These are phyloP conservation scores for Achlya flavicornis DNA, from an alignment of 2,888 invertebrate genomes.

Conservation along the genomic window DNA sequence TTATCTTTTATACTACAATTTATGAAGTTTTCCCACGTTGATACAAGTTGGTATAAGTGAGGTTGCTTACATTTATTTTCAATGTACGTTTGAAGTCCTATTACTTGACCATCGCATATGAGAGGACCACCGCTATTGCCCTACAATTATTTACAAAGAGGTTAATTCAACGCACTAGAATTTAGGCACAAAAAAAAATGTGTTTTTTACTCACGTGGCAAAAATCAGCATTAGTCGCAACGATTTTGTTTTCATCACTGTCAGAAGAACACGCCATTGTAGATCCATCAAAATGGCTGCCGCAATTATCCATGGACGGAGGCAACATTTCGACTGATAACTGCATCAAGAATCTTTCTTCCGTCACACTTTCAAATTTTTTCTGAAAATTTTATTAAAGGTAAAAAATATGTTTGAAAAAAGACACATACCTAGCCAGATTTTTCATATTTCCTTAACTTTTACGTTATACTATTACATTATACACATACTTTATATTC, in stretches of 20 bases:
- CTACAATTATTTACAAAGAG: slow-evolving; percentile 40
- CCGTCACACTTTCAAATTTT: slow-evolving; percentile 42
- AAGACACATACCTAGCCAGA: neutral
- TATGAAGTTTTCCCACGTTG: slow-evolving; percentile 64
- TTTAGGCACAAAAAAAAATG: slow-evolving; percentile 2
- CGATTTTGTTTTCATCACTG: slow-evolving; percentile 48
- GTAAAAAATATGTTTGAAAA: slow-evolving; percentile 12
- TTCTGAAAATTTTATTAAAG: slow-evolving; percentile 32
- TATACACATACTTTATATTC: too few relatives aligned
- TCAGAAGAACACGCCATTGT: slow-evolving; percentile 64
- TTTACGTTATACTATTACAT: too few relatives aligned
- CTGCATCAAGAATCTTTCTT: slow-evolving; percentile 54
- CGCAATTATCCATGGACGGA: slow-evolving; percentile 51
- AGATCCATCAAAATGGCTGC: slow-evolving; percentile 48
- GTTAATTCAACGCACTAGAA: neutral
- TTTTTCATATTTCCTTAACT: too few relatives aligned
- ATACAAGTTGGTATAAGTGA: slow-evolving; percentile 64
- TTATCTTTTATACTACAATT: slow-evolving; percentile 61
- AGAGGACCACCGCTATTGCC: slow-evolving; percentile 75
- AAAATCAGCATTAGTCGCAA: slow-evolving; percentile 45
- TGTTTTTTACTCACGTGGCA: slow-evolving; percentile 52
- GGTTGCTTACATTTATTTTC: slow-evolving; percentile 65
- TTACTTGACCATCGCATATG: slow-evolving; percentile 61
- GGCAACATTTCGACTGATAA: slow-evolving; percentile 55
- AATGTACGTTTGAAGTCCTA: slow-evolving; percentile 70